Conservation (phyloP, 2,797 vertebrate species). For the Novumbra hubbsi region DNA sequence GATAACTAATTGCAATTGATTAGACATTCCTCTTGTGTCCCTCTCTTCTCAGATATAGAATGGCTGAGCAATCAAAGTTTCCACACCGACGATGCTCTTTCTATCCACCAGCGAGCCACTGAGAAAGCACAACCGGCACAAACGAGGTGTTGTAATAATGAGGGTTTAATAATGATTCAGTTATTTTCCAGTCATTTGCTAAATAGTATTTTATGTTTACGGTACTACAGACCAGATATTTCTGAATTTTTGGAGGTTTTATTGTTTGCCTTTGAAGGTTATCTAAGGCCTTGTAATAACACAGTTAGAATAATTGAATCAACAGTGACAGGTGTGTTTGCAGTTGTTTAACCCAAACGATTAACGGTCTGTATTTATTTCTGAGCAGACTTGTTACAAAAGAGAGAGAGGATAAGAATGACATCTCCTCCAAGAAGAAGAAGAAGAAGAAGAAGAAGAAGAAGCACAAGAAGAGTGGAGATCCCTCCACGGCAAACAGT, state of each 20-base stretch:
- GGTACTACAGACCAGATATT: neutral
- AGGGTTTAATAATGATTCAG: neutral
- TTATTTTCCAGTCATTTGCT: neutral
- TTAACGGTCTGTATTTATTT: neutral
- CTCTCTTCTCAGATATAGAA: conserved; percentile 72
- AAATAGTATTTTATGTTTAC: neutral
- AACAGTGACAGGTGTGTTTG: neutral
- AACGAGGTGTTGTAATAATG: conserved; percentile 65
- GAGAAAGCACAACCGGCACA: conserved; percentile 53
- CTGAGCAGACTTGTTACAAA: conserved; percentile 43
- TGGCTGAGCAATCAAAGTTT: conserved; percentile 92
- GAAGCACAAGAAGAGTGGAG: conserved; percentile 71
- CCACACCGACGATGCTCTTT: conserved; percentile 69
- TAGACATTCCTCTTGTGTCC: conserved; percentile 14
- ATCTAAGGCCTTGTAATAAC: neutral
- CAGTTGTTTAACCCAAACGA: neutral
- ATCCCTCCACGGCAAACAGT: conserved; percentile 59
- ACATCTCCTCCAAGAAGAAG: conserved; percentile 63
- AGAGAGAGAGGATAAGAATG: conserved; percentile 48
- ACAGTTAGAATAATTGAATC: neutral
- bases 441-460: conserved; percentile 83
- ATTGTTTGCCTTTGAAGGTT: neutral
- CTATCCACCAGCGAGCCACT: conserved; percentile 72
- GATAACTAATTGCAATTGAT: conserved; percentile 37
- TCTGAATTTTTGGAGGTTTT: neutral